phyloP scores from a whole-genome alignment of 2,888 invertebrate species.

The Lepidonotus clava region DNA sequence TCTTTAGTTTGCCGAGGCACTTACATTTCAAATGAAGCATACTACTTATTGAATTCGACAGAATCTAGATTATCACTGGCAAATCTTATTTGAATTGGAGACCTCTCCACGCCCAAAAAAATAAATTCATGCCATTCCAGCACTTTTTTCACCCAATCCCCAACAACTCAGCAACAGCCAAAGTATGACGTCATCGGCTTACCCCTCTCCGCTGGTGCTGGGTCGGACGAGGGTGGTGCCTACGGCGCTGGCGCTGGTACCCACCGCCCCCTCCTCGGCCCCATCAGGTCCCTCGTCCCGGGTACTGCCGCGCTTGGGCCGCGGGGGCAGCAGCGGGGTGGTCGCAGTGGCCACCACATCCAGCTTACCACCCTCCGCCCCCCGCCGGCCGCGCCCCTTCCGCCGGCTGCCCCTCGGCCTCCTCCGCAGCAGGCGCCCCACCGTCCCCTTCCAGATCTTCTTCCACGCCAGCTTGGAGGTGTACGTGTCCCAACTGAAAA shows the following conservation, averaged over 20 bases:
- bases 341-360: conserved; percentile 32
- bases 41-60: too few relatives aligned
- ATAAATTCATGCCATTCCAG: too few relatives aligned
- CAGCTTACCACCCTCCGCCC: conserved; percentile 10
- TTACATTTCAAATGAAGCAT: too few relatives aligned
- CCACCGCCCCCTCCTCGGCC: conserved; percentile 1
- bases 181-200: neutral
- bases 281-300: neutral
- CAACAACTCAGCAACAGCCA: neutral
- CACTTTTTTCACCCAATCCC: neutral
- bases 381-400: conserved; percentile 24
- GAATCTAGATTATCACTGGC: too few relatives aligned
- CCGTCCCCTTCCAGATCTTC: conserved; percentile 52
- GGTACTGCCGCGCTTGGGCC: neutral
- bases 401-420: conserved; percentile 31
- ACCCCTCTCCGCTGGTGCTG: conserved; percentile 49
- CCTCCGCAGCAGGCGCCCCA: conserved; percentile 41
- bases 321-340: conserved; percentile 37
- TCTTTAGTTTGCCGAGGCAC: too few relatives aligned
- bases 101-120: too few relatives aligned
- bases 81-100: too few relatives aligned
- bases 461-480: conserved; percentile 48
- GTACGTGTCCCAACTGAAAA: too few relatives aligned
- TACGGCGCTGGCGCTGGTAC: neutral
- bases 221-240: conserved; percentile 39